A percentile compares a stretch with the other conserved stretches of the same genome.
Conservation (phyloP, 2,888 invertebrate species). For the Acanthoscelides obtectus region DNA sequence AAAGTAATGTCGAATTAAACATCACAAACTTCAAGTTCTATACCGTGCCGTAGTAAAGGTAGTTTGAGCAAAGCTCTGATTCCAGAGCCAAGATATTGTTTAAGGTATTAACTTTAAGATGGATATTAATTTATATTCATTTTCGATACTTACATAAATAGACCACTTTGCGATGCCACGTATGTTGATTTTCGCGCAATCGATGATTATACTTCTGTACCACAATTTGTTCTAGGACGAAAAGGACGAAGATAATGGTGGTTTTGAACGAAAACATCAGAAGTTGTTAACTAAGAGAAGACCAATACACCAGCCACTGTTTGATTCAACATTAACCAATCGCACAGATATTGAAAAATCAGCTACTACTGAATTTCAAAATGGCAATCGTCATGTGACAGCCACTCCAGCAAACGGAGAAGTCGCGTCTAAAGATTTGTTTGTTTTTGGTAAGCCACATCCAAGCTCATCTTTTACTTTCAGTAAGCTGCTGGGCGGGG, state of each 20-base stretch:
- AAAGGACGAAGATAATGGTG: background rate
- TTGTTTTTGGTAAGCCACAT: conserved; percentile 27
- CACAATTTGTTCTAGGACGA: too few species aligned
- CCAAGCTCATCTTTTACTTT: conserved; percentile 22
- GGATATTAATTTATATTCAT: too few species aligned
- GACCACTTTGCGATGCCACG: too few species aligned
- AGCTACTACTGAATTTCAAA: background rate
- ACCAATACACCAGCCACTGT: background rate
- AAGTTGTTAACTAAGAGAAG: background rate
- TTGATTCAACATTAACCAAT: background rate
- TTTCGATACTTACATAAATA: too few species aligned
- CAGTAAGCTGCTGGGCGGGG: conserved; percentile 26
- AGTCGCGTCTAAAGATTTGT: conserved; percentile 20
- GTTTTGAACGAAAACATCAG: background rate
- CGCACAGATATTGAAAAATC: background rate
- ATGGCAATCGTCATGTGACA: background rate
- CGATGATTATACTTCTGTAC: too few species aligned
- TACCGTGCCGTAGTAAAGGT: too few species aligned
- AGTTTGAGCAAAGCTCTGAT: too few species aligned
- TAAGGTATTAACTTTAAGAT: too few species aligned
- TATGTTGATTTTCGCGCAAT: too few species aligned
- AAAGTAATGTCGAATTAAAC: too few species aligned
- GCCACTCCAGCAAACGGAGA: background rate
- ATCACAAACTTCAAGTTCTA: too few species aligned
- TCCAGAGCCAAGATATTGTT: too few species aligned